Base-by-base conservation (phyloP, 2,797 vertebrate genomes). In the Megaceryle alcyon region DNA sequence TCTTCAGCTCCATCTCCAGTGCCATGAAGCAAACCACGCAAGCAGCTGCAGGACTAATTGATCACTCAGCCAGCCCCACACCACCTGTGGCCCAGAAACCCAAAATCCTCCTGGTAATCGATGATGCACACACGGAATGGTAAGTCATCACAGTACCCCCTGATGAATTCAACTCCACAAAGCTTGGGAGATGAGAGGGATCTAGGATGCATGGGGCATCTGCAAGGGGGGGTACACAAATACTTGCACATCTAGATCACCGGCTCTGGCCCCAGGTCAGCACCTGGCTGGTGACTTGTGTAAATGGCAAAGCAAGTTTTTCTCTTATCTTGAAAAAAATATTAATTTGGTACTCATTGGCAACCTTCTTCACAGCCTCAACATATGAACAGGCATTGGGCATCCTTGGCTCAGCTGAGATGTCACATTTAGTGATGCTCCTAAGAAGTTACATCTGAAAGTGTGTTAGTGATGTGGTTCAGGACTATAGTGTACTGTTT, bases 1-100 rank as follows among this genome's bases (percentile, higher is more conserved):
- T 99, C 66, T 99, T 99, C 95, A 99, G 99, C 96, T 99, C 99
- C 88, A 99, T 99, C 98, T 99, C 99, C 97, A 99, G 99, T 4
- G 99, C 99, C 96, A 98, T 99, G 97, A 99, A 99, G 96, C 98
- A 99, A 97, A 57, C 98, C 90, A 95, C 99, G 6, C 98, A 98
- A 96, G 98, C 98, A 2, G 95, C 99, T 19, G 94, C 98, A 5
- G 99, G 79, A 81, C 98, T 97, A 46, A 98, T 65, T 25, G 98
- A 92, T 35, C 98, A 91, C 86, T 98, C 86, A 0, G 88, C 56
- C 31, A 96, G 81, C 46, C 85, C 95, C 13, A 22, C 49, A 0
- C 61, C 93, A 3, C 95, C 73, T 3, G 15, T 94, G 14, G 95
- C 98, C 8, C 98, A 98, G 70, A 99, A 99, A 90, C 99, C 99